Percentiles rank a stretch among this genome's conserved stretches.
Evolutionary conservation across 2,113 vertebrate genomes (phyloP).

Genomic region (Hassar affinis): DNA sequence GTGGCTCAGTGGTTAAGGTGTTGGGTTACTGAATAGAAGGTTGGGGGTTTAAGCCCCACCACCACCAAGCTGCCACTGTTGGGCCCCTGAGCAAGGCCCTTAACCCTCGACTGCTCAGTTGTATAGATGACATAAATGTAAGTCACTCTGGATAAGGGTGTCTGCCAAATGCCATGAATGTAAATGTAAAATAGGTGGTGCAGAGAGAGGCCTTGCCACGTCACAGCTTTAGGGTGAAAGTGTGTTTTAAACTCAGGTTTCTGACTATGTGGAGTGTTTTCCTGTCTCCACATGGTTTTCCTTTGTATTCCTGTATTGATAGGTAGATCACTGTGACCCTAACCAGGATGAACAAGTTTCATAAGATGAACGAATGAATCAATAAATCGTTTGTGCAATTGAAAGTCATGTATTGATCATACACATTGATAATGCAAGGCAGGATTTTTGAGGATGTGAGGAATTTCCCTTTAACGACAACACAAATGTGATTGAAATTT

Average conservation of each 20-base stretch:
- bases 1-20: too few species aligned
- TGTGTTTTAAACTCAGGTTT: not conserved
- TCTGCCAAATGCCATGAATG: too few species aligned
- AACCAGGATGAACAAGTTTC: not conserved
- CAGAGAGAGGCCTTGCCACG: not conserved
- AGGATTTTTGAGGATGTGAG: not conserved
- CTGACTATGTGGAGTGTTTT: not conserved
- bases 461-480: not conserved
- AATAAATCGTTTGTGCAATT: not conserved
- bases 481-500: too few species aligned
- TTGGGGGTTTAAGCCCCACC: too few species aligned
- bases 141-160: too few species aligned
- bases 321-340: not conserved
- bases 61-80: too few species aligned
- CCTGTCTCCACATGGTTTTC: not conserved
- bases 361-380: not conserved
- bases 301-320: not conserved
- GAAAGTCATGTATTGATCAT: not conserved
- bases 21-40: too few species aligned
- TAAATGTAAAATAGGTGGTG: too few species aligned
- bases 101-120: too few species aligned
- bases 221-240: not conserved
- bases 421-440: not conserved
- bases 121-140: too few species aligned
- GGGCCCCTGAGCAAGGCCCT: too few species aligned